Evolutionary conservation across 2,797 vertebrate genomes (phyloP).

Genomic region (Gadopsis bispinosus): DNA sequence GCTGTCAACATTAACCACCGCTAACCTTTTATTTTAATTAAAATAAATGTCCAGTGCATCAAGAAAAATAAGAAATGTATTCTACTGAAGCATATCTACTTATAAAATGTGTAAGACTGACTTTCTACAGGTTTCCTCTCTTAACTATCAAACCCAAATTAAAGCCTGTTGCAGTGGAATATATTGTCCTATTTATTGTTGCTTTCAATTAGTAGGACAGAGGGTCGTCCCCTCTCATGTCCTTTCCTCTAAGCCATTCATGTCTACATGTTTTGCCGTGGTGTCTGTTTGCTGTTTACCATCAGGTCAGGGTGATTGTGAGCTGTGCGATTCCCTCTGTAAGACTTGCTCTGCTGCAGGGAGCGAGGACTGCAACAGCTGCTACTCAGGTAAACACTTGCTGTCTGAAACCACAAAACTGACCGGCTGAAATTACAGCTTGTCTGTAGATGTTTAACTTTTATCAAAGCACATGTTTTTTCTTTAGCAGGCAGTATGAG

Average conservation of each 20-base stretch:
- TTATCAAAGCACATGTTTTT: not conserved
- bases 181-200: not conserved
- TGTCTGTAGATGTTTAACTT: constrained; percentile 12
- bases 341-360: constrained; percentile 83
- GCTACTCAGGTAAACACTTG: constrained; percentile 71
- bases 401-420: not conserved
- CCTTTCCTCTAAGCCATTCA: not conserved
- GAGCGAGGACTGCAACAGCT: constrained; percentile 84
- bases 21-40: too few relatives aligned
- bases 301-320: constrained; percentile 74
- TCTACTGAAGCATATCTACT: not conserved
- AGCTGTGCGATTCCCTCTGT: constrained; percentile 85
- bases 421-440: not conserved
- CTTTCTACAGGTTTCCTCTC: not conserved
- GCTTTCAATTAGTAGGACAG: not conserved
- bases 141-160: not conserved
- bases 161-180: not conserved
- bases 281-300: constrained; percentile 15
- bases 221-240: not conserved
- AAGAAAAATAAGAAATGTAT: not conserved
- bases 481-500: not conserved
- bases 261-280: not conserved
- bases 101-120: not conserved
- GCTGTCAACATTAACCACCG: not conserved
- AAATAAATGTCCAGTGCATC: not conserved